A percentile compares a stretch with the other conserved stretches of the same genome.
phyloP scores from a whole-genome alignment of 2,113 vertebrate genomes.

The Misgurnus mizolepis region DNA sequence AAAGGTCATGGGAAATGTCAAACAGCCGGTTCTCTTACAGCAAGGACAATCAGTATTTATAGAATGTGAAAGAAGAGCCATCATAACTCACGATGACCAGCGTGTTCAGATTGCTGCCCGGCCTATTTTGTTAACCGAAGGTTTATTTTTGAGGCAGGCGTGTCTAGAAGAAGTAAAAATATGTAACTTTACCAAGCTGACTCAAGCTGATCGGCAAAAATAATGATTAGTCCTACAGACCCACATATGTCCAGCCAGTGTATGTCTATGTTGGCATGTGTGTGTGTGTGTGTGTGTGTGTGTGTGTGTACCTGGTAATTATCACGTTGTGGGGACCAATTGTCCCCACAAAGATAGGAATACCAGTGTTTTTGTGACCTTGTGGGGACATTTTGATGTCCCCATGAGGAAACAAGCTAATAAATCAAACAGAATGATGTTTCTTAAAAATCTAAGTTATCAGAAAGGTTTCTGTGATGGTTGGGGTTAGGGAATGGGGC shows the following conservation, averaged over 20 bases:
- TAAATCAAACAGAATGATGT: too few species aligned
- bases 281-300: slow-evolving; percentile 51
- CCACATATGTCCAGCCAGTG: slow-evolving; percentile 11
- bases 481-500: too few species aligned
- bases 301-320: slow-evolving; percentile 2
- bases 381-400: too few species aligned
- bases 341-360: too few species aligned
- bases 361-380: too few species aligned
- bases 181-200: not conserved
- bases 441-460: too few species aligned
- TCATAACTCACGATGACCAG: slow-evolving; percentile 20
- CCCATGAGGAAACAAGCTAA: too few species aligned
- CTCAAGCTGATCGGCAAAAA: slow-evolving; percentile 18
- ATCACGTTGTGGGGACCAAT: too few species aligned
- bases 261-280: slow-evolving; percentile 46
- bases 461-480: too few species aligned
- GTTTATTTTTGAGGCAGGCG: slow-evolving; percentile 18
- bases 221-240: slow-evolving; percentile 44
- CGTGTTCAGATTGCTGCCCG: slow-evolving; percentile 8
- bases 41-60: slow-evolving; percentile 39
- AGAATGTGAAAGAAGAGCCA: slow-evolving; percentile 28
- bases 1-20: slow-evolving; percentile 31
- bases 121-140: not conserved
- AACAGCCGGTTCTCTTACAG: slow-evolving; percentile 18
- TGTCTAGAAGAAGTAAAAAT: not conserved